Base-by-base conservation (phyloP, 2,888 invertebrate genomes). In the Chorisops tibialis region DNA sequence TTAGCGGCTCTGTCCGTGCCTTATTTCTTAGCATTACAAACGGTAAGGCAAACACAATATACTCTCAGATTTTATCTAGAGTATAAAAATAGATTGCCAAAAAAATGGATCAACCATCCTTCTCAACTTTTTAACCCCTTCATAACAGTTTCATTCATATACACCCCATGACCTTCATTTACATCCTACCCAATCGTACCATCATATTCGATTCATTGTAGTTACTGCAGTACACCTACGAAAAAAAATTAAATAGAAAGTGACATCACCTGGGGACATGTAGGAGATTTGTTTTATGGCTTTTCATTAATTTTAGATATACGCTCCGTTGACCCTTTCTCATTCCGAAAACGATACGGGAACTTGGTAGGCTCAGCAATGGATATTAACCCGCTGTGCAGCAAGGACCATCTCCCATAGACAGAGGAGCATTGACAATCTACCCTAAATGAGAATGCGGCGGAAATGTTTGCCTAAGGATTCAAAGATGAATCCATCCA, bases 281-380 rank as follows among this genome's bases (percentile, higher is more conserved):
- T 24, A 30, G 24, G 24, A 24, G 49, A 49, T 49, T 49, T 49
- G 49, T 49, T 49, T 49, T 49, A 49, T 49, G 49, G 30, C 12
- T 24, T 49, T 49, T 49, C 49, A 49, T 49, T 49, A 49, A 49
- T 49, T 49, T 49, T 49, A 49, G 21, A 49, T 49, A n/a, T 24
- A 49, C 24, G 24, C 12, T n/a, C 30, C 47, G 41, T 47, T 47
- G 47, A 47, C 47, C 49, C 49, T 49, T 49, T 49, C 16, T 19
- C 30, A 7, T 30, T 30, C 1, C 30, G 30, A 30, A n/a, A n/a
- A n/a, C 30, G 5, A 5, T 2, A 30, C 9, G 30, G 9, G 9
- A 30, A 30, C 7, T 30, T n/a, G n/a, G 9, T 30, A 30, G 30
- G 30, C 30, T 41, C 16, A 6, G 12, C 16, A 14, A 6, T 41